phyloP scores from a whole-genome alignment of 2,888 invertebrate genomes.

The Dolomedes plantarius region DNA sequence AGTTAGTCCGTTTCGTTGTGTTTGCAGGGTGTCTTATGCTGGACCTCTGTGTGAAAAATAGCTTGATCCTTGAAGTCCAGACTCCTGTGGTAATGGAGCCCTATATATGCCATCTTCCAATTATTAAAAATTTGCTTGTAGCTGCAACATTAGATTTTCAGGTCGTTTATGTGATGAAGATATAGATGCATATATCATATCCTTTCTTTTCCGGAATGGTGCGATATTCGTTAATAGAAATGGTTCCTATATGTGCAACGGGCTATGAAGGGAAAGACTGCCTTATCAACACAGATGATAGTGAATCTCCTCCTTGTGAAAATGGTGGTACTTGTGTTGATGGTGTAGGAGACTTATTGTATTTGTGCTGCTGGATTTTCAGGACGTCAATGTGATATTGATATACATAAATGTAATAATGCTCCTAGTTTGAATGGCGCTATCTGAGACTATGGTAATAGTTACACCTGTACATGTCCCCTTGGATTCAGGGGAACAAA shows the following conservation, averaged over 20 bases:
- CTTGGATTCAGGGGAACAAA: constrained; percentile 95
- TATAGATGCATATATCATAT: constrained; percentile 94
- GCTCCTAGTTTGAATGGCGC: constrained; percentile 90
- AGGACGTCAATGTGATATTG: constrained; percentile 91
- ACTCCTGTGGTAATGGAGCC: constrained; percentile 90
- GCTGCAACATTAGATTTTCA: constrained; percentile 90
- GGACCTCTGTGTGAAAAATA: constrained; percentile 92
- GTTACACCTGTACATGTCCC: constrained; percentile 93
- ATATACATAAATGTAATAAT: constrained; percentile 92
- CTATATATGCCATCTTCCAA: constrained; percentile 92
- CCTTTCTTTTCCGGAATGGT: constrained; percentile 93
- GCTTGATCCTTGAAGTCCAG: constrained; percentile 86
- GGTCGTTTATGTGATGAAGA: constrained; percentile 90
- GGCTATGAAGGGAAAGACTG: constrained; percentile 96
- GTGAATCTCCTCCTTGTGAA: constrained; percentile 91
- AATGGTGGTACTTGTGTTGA: constrained; percentile 96
- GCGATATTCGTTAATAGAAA: constrained; percentile 89
- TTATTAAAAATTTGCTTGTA: constrained; percentile 91
- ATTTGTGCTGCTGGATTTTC: constrained; percentile 93
- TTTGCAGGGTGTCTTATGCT: constrained; percentile 92
- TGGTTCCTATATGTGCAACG: constrained; percentile 90
- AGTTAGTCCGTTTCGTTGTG: constrained; percentile 92
- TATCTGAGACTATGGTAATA: constrained; percentile 94
- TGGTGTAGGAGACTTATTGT: constrained; percentile 92
- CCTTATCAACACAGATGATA: constrained; percentile 94